phyloP scores from a whole-genome alignment of 2,113 vertebrate genomes.

The Atherinomorus stipes region DNA sequence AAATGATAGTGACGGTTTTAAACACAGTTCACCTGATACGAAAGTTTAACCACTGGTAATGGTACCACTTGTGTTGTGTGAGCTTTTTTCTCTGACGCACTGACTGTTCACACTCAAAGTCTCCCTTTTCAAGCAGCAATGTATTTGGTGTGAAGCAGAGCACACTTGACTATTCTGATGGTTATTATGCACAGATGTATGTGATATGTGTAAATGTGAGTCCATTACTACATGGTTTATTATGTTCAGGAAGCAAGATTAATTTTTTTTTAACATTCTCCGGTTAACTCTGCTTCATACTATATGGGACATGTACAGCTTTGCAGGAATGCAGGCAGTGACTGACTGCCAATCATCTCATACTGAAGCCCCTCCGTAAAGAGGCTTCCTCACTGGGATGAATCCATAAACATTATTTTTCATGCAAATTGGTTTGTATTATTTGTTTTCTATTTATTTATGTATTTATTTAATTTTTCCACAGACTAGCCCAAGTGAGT shows the following conservation, averaged over 20 bases:
- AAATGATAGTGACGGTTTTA: no score
- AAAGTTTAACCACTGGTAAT: not conserved
- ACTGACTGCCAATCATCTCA: slow-evolving; percentile 50
- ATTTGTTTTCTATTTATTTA: not conserved
- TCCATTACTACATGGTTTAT: no score
- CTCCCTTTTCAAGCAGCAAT: not conserved
- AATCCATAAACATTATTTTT: slow-evolving; percentile 34
- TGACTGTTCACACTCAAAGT: no score
- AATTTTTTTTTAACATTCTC: not conserved
- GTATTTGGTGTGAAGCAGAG: not conserved
- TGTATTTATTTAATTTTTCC: not conserved
- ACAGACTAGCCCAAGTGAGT: not conserved
- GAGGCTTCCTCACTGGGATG: slow-evolving; percentile 28
- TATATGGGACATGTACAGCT: not conserved
- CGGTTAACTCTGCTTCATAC: not conserved
- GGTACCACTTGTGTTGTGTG: not conserved
- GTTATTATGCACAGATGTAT: not conserved
- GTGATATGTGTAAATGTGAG: no score
- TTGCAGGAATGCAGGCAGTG: slow-evolving; percentile 30
- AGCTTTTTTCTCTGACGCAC: not conserved
- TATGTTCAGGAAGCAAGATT: not conserved
- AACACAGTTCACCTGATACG: no score
- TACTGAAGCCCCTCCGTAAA: slow-evolving; percentile 23
- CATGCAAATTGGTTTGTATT: slow-evolving; percentile 39
- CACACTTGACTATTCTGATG: not conserved